Conservation (phyloP, 2,113 vertebrate genomes). For the Patagioenas fasciata region DNA sequence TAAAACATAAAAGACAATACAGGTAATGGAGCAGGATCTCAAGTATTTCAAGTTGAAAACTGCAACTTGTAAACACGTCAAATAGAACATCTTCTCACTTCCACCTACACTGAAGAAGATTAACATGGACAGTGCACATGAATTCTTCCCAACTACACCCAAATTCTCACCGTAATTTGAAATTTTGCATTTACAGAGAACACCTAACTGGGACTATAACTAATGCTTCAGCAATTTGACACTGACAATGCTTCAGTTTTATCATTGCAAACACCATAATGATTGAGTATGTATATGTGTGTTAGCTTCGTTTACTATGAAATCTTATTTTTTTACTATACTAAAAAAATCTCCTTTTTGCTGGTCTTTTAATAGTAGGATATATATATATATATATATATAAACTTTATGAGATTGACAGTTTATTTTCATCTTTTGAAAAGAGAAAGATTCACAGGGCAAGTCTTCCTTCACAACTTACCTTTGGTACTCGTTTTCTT, state of each 20-base stretch:
- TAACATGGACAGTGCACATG: not conserved
- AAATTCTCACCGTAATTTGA: not conserved
- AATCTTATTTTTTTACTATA: not conserved
- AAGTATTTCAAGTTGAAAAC: not conserved
- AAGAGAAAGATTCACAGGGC: not conserved
- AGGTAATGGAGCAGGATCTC: not conserved
- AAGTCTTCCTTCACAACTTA: slow-evolving; percentile 60
- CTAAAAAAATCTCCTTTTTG: not conserved
- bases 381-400: not conserved
- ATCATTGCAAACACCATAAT: not conserved
- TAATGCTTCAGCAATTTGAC: not conserved
- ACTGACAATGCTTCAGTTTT: not conserved
- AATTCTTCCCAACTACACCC: not conserved
- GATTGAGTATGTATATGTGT: not conserved
- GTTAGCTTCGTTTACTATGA: not conserved
- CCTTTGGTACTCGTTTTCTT: slow-evolving; percentile 93
- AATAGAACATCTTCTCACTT: not conserved
- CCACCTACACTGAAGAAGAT: not conserved
- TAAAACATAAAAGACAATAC: not conserved
- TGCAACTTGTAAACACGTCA: not conserved
- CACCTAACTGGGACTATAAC: not conserved
- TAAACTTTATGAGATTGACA: not conserved
- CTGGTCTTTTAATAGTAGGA: not conserved
- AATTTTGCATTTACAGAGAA: not conserved
- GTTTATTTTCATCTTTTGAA: not conserved